Percentiles rank a stretch among this genome's conserved stretches.
phyloP scores from a whole-genome alignment of 2,797 vertebrate species.

The Labeo calbasu region DNA sequence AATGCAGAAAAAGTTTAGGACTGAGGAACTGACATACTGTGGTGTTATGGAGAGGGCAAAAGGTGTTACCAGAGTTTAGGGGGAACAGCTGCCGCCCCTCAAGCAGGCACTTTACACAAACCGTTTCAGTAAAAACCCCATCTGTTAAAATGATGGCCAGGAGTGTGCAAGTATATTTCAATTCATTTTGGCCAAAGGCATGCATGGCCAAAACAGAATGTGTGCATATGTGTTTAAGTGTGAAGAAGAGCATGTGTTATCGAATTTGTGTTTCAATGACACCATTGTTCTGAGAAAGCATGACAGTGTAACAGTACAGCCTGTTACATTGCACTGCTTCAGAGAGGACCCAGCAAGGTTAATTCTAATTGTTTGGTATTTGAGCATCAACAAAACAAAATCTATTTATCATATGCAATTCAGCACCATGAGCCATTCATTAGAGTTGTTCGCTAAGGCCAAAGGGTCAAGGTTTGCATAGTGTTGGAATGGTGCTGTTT shows the following conservation, averaged over 20 bases:
- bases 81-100: conserved; percentile 79
- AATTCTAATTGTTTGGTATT: background rate
- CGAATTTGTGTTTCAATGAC: conserved; percentile 69
- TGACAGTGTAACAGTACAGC: conserved; percentile 12
- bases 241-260: conserved; percentile 67
- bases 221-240: conserved; percentile 64
- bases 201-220: conserved; percentile 69
- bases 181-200: conserved; percentile 71
- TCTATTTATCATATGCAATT: background rate
- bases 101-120: conserved; percentile 79
- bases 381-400: background rate
- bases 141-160: conserved; percentile 75
- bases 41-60: conserved; percentile 43
- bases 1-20: conserved; percentile 43
- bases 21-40: conserved; percentile 53
- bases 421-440: background rate
- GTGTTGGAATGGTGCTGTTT: background rate
- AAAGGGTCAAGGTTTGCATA: background rate
- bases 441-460: background rate
- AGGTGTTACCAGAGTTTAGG: conserved; percentile 73
- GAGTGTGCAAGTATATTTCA: conserved; percentile 69
- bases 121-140: conserved; percentile 78
- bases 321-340: conserved; percentile 31
- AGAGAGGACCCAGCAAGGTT: background rate
- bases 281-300: conserved; percentile 47